Evolutionary conservation across 2,888 invertebrate genomes (phyloP).

Genomic region (Diogma glabrata): DNA sequence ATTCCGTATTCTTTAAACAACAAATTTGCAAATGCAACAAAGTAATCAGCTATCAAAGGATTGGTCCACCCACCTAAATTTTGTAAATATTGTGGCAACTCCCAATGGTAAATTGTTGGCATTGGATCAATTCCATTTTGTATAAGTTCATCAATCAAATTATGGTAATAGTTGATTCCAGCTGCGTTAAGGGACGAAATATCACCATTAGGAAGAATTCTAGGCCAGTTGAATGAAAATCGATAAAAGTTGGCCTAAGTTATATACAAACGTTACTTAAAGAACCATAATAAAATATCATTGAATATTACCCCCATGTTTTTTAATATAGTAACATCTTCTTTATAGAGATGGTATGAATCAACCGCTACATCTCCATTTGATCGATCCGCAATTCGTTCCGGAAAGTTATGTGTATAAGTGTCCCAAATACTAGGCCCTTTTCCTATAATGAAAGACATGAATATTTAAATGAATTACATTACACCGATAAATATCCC

Average conservation of each 20-base stretch:
- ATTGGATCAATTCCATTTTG: slow-evolving; percentile 55
- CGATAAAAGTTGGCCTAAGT: slow-evolving; percentile 59
- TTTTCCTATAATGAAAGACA: too few relatives aligned
- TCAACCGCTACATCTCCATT: slow-evolving; percentile 49
- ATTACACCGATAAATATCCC: too few relatives aligned
- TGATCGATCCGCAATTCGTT: slow-evolving; percentile 45
- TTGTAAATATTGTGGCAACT: slow-evolving; percentile 51
- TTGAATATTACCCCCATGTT: too few relatives aligned
- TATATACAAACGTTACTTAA: too few relatives aligned
- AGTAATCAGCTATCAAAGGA: slow-evolving; percentile 49
- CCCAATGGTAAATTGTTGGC: slow-evolving; percentile 63
- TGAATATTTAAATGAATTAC: too few relatives aligned
- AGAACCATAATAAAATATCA: too few relatives aligned
- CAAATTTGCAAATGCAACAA: slow-evolving; percentile 50
- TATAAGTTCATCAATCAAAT: slow-evolving; percentile 52
- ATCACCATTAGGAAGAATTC: slow-evolving; percentile 59
- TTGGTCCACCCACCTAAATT: slow-evolving; percentile 58
- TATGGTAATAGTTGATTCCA: slow-evolving; percentile 66
- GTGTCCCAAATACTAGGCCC: slow-evolving; percentile 51
- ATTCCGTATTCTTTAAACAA: slow-evolving; percentile 49
- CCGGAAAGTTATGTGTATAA: slow-evolving; percentile 43
- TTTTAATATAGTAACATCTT: too few relatives aligned
- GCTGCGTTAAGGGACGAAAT: slow-evolving; percentile 51
- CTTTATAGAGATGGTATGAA: slow-evolving; percentile 42
- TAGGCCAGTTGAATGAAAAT: slow-evolving; percentile 64